A percentile compares a stretch with the other conserved stretches of the same genome.
Evolutionary conservation across 2,888 invertebrate species (phyloP).

Genomic region (Gymnosoma rotundatum): DNA sequence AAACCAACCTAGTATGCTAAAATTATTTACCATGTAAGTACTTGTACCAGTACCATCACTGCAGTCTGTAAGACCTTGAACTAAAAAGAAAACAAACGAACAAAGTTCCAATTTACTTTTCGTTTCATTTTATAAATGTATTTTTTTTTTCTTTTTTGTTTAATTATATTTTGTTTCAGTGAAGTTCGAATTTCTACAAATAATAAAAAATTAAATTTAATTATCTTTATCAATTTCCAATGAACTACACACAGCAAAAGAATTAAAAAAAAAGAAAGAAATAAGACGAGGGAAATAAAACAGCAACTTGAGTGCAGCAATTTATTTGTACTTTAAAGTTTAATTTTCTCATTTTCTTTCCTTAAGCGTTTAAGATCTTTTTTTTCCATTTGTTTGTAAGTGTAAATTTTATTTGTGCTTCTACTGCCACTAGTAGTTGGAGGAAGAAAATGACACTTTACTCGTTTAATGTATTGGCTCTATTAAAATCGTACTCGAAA

Average conservation of each 20-base stretch:
- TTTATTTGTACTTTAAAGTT: slow-evolving; percentile 64
- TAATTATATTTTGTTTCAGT: slow-evolving; percentile 14
- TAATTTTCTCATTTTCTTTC: slow-evolving; percentile 58
- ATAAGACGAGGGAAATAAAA: slow-evolving; percentile 39
- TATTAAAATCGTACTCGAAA: slow-evolving; percentile 71
- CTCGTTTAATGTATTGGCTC: slow-evolving; percentile 70
- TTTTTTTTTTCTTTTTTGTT: neutral
- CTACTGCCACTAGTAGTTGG: slow-evolving; percentile 39
- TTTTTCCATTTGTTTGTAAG: slow-evolving; percentile 15
- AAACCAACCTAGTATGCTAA: too few species aligned
- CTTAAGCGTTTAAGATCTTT: slow-evolving; percentile 32
- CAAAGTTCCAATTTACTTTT: slow-evolving; percentile 29
- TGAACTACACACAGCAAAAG: slow-evolving; percentile 34
- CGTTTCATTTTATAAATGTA: neutral
- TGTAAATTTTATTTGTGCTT: slow-evolving; percentile 45
- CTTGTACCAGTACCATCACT: neutral
- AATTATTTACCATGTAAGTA: too few species aligned
- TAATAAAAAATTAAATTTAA: slow-evolving; percentile 64
- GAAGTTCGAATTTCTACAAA: slow-evolving; percentile 45
- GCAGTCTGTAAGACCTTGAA: slow-evolving; percentile 45
- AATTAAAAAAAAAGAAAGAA: neutral
- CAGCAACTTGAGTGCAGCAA: slow-evolving; percentile 64
- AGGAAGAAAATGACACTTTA: slow-evolving; percentile 63
- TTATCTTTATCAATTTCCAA: slow-evolving; percentile 64
- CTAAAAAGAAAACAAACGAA: slow-evolving; percentile 26